A percentile compares a stretch with the other conserved stretches of the same genome.
Evolutionary conservation across 2,797 vertebrate genomes (phyloP).

Genomic region (Odontamblyopus lacepedii): DNA sequence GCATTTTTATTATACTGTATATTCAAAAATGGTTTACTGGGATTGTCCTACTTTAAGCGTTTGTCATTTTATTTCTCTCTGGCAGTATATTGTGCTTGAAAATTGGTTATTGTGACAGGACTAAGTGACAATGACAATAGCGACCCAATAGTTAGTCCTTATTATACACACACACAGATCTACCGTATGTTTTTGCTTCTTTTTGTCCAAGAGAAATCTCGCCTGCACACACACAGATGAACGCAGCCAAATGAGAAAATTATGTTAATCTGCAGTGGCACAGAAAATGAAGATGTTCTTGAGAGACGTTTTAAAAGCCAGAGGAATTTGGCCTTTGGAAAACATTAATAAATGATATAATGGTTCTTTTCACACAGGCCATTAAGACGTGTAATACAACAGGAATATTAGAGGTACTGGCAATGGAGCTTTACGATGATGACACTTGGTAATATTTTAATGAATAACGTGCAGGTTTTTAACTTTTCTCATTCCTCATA

Average conservation of each 20-base stretch:
- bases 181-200: background rate
- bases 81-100: no score
- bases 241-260: slow-evolving; percentile 11
- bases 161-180: background rate
- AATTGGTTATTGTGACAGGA: no score
- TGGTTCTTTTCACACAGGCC: background rate
- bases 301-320: background rate
- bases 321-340: background rate
- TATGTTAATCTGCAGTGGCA: slow-evolving; percentile 11
- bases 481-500: background rate
- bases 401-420: background rate
- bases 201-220: background rate
- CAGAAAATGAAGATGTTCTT: slow-evolving; percentile 4
- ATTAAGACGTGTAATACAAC: background rate
- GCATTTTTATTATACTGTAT: no score
- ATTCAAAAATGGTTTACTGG: no score
- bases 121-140: background rate
- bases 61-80: no score
- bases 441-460: no score
- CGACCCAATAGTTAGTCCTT: background rate
- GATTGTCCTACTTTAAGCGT: no score
- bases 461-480: background rate
- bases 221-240: background rate
- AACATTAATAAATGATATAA: background rate
- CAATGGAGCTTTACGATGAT: background rate